Percentiles rank a stretch among this genome's conserved stretches.
Conservation (phyloP, 2,797 vertebrate species). For the Notoglanidium macrostoma region DNA sequence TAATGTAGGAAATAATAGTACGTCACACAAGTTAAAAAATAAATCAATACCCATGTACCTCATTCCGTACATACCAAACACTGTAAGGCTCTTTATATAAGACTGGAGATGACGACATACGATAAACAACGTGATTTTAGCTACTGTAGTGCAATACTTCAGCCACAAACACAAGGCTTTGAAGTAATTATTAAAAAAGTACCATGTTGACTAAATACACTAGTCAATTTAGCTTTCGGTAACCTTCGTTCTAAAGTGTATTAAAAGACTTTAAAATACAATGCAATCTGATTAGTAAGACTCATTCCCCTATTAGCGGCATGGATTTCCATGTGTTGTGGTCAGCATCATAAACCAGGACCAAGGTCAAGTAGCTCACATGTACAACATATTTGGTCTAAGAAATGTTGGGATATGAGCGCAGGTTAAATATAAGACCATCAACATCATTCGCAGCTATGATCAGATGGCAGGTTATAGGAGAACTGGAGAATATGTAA, state of each 20-base stretch:
- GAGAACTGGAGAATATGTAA: not conserved
- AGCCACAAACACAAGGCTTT: not conserved
- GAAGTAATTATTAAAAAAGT: not conserved
- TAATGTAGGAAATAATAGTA: constrained; percentile 17
- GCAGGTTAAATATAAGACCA: not conserved
- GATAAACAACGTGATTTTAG: not conserved
- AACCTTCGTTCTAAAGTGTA: not conserved
- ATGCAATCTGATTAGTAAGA: not conserved
- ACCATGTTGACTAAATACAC: not conserved
- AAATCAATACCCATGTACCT: not conserved
- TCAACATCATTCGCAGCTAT: not conserved
- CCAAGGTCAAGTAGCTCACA: not conserved
- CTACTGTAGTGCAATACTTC: constrained; percentile 32
- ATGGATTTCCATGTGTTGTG: not conserved
- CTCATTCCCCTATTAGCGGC: not conserved
- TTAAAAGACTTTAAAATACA: not conserved
- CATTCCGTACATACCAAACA: constrained; percentile 13
- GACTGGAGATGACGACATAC: constrained; percentile 11
- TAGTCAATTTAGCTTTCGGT: not conserved
- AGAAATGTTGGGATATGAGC: not conserved
- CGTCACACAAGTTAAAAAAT: not conserved
- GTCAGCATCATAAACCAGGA: not conserved
- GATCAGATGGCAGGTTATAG: not conserved
- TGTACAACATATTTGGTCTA: not conserved
- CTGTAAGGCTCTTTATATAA: constrained; percentile 18